phyloP scores from a whole-genome alignment of 2,113 vertebrate genomes.

The Gopherus flavomarginatus region DNA sequence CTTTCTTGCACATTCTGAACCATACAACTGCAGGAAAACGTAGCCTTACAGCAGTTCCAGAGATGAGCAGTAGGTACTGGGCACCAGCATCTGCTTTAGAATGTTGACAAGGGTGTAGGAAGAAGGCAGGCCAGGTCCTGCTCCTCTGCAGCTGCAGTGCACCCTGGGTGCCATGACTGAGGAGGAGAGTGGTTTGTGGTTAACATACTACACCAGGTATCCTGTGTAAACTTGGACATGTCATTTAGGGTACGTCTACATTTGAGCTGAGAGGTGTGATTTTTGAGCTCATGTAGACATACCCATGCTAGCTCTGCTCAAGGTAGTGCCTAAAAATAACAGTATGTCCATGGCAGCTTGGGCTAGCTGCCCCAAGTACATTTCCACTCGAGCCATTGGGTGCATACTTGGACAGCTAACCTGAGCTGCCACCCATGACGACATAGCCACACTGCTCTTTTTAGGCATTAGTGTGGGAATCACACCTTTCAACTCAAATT shows the following conservation, averaged over 20 bases:
- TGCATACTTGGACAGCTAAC: neutral
- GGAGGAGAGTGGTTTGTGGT: neutral
- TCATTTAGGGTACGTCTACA: neutral
- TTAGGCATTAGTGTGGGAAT: neutral
- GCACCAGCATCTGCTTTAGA: neutral
- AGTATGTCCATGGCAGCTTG: neutral
- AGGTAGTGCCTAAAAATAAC: neutral
- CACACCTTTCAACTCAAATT: neutral
- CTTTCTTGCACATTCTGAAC: neutral
- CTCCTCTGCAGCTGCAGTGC: neutral
- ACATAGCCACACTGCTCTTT: neutral
- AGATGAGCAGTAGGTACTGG: neutral
- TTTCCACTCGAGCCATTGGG: neutral
- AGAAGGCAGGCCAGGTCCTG: neutral
- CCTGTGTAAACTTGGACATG: neutral
- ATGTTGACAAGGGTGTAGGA: neutral
- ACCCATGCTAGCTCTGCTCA: neutral
- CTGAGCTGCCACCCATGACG: neutral
- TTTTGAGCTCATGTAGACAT: neutral
- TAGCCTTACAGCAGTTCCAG: neutral
- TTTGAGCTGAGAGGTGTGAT: neutral
- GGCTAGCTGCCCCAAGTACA: neutral
- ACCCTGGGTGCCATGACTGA: neutral
- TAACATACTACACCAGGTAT: neutral
- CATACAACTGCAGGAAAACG: neutral